phyloP scores from a whole-genome alignment of 1,140 invertebrate species.

The Bombus waltoni region DNA sequence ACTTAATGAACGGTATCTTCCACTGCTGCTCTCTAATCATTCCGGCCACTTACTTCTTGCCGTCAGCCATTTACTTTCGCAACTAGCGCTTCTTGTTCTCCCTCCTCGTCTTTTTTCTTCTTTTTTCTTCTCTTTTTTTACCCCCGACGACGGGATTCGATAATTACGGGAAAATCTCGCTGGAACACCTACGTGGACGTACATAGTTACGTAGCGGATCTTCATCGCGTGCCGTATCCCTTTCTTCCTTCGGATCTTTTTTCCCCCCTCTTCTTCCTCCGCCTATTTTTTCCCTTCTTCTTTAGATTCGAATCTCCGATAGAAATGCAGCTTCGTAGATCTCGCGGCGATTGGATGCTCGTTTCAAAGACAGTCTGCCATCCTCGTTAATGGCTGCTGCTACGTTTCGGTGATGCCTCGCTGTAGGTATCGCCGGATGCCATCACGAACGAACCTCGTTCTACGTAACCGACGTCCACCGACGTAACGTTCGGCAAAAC shows the following conservation, averaged over 20 bases:
- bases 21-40: slow-evolving; percentile 68
- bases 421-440: slow-evolving; percentile 18
- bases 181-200: slow-evolving; percentile 52
- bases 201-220: slow-evolving; percentile 16
- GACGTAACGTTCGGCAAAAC: slow-evolving; percentile 39
- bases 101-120: not conserved
- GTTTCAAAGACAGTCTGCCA: slow-evolving; percentile 8
- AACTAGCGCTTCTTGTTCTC: slow-evolving; percentile 62
- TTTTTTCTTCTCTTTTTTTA: slow-evolving; percentile 18
- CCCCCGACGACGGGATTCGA: slow-evolving; percentile 49
- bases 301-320: slow-evolving; percentile 13
- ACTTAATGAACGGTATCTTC: slow-evolving; percentile 72
- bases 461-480: not conserved
- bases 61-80: slow-evolving; percentile 69
- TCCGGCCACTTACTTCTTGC: slow-evolving; percentile 68
- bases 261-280: not conserved
- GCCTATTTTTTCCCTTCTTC: too few species aligned
- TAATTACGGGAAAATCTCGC: slow-evolving; percentile 66
- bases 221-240: slow-evolving; percentile 49
- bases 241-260: not conserved
- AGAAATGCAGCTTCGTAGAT: not conserved
- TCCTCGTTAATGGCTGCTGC: slow-evolving; percentile 30
- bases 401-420: slow-evolving; percentile 23
- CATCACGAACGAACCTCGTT: slow-evolving; percentile 20
- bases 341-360: slow-evolving; percentile 6